phyloP scores from a whole-genome alignment of 2,888 invertebrate genomes.

The Cyrtodaria siliqua region DNA sequence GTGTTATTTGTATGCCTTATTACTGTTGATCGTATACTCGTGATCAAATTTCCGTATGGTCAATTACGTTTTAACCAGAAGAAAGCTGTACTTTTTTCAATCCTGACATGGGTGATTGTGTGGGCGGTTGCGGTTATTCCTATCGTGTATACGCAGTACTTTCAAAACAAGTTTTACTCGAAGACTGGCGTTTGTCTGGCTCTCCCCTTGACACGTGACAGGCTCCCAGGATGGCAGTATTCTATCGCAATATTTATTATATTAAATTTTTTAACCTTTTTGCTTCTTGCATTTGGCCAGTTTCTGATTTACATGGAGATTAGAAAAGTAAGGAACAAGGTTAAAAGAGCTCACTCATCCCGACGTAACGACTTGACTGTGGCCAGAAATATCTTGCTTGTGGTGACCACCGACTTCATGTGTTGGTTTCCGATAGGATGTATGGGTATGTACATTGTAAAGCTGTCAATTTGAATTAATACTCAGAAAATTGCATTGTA shows the following conservation, averaged over 20 bases:
- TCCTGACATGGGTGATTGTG: slow-evolving; percentile 75
- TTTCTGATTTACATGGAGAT: slow-evolving; percentile 79
- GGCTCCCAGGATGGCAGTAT: slow-evolving; percentile 84
- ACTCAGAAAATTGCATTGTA: too few relatives aligned
- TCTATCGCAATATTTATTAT: slow-evolving; percentile 81
- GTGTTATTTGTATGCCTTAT: slow-evolving; percentile 88
- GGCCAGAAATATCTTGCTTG: slow-evolving; percentile 78
- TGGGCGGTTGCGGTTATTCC: slow-evolving; percentile 78
- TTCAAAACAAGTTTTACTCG: slow-evolving; percentile 79
- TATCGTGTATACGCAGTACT: slow-evolving; percentile 76
- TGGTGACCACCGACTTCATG: slow-evolving; percentile 77
- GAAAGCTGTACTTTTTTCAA: slow-evolving; percentile 65
- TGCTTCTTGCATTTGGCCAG: slow-evolving; percentile 80
- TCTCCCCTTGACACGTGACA: slow-evolving; percentile 81
- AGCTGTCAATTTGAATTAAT: too few relatives aligned
- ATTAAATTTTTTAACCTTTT: slow-evolving; percentile 79
- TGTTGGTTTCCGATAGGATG: slow-evolving; percentile 79
- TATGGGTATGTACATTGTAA: slow-evolving; percentile 53
- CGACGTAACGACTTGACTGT: slow-evolving; percentile 68
- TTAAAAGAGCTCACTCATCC: slow-evolving; percentile 8
- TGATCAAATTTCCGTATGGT: slow-evolving; percentile 88
- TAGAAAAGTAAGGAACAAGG: slow-evolving; percentile 3
- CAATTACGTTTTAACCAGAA: slow-evolving; percentile 64
- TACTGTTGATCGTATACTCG: slow-evolving; percentile 89
- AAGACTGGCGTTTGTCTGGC: slow-evolving; percentile 82